Percentiles rank a stretch among this genome's conserved stretches.
These are phyloP conservation scores for Anagyrus pseudococci DNA, from an alignment of 2,888 invertebrate species.

Conservation along the genomic window DNA sequence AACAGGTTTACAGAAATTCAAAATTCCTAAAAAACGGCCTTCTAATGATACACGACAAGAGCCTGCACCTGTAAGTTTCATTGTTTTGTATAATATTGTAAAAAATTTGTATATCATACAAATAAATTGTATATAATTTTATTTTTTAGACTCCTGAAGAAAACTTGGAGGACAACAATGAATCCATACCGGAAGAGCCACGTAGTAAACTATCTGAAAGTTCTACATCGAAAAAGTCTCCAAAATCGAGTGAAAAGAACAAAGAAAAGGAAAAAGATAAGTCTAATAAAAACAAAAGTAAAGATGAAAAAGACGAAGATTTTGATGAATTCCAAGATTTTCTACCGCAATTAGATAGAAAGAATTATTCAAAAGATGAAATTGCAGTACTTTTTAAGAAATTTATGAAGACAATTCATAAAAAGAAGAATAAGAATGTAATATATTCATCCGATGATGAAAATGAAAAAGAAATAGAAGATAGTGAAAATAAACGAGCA, in stretches of 20 bases:
- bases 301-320: conserved; percentile 51
- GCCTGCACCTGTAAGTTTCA: conserved; percentile 27
- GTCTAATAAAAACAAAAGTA: conserved; percentile 36
- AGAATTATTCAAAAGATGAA: conserved; percentile 9
- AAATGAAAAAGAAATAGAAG: conserved; percentile 21
- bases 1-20: conserved; percentile 64
- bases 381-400: conserved; percentile 15
- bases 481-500: conserved; percentile 16
- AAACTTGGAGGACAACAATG: conserved; percentile 26
- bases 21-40: conserved; percentile 65
- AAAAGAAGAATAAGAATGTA: conserved; percentile 24
- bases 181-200: background rate
- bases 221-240: conserved; percentile 5
- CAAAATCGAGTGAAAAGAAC: conserved; percentile 31
- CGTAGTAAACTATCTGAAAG: background rate
- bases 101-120: background rate
- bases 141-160: conserved; percentile 28
- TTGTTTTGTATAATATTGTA: background rate
- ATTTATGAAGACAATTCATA: conserved; percentile 25
- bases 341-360: background rate
- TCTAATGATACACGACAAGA: conserved; percentile 47
- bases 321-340: conserved; percentile 21
- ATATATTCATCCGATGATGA: conserved; percentile 23
- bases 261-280: conserved; percentile 16
- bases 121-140: background rate